Evolutionary conservation across 2,113 vertebrate genomes (phyloP), one percentile per base, ranked within the genome.

Genomic region (Cyanoderma ruficeps): DNA sequence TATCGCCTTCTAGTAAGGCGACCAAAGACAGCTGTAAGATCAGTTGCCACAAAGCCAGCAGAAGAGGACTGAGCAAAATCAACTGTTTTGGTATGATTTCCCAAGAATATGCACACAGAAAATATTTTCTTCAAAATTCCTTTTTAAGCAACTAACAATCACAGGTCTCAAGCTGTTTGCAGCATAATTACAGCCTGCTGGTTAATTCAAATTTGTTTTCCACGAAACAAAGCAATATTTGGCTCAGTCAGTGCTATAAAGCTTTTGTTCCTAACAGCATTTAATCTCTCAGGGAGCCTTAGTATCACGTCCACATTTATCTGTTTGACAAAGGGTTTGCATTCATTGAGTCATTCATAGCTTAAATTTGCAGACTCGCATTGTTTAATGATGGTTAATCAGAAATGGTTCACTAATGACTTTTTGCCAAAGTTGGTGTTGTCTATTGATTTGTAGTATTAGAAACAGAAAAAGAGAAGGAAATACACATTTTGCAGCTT

Each of bases 191-290:
- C 68, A 96, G 93, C 91, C 83, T 3, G 7, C 64, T 95, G 86
- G 55, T 93, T 95, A 92, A 93, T 89, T 86, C 86, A 88, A 92
- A 95, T 92, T 93, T 95, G 94, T 91, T 95, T 96, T 96, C 69
- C 61, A 83, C 75, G 70, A 97, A 94, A 91, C 59, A 95, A 96
- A 94, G 87, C 82, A 91, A 60, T 87, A 91, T 88, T 95, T 96
- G 93, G 82, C 90, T 93, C 92, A 95, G 84, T 37, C 84, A 50
- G 7, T 76, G 72, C 91, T 93, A 90, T 77, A 83, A 93, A 78
- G 94, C 94, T 92, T 90, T 97, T 95, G 71, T 87, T 92, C 83
- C 76, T 93, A 76, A 56, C 84, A 94, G 78, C 55, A 80, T 69
- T 94, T 42, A 67, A 89, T 86, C 93, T 74, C 94, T 82, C 81